phyloP scores from a whole-genome alignment of 2,888 invertebrate species.

The Poecilus cupreus region DNA sequence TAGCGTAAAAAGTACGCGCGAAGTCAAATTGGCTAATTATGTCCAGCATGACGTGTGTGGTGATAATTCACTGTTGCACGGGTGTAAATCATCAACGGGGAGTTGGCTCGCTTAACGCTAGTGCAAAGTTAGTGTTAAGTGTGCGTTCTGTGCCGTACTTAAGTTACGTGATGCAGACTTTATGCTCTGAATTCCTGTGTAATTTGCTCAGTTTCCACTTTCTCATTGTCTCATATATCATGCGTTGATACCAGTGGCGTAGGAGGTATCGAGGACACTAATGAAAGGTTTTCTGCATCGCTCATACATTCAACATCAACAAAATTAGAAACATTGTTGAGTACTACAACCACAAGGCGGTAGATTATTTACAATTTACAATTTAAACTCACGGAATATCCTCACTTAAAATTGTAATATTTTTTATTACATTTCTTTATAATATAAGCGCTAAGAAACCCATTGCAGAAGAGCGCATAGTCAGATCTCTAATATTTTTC shows the following conservation, averaged over 20 bases:
- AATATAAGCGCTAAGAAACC: too few species aligned
- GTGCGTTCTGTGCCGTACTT: background rate
- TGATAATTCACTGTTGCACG: slow-evolving; percentile 30
- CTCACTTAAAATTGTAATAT: too few species aligned
- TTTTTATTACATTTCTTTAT: too few species aligned
- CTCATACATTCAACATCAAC: too few species aligned
- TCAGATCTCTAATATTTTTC: too few species aligned
- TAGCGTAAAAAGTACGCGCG: background rate
- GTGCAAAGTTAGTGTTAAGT: slow-evolving; percentile 20
- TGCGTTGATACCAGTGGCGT: background rate
- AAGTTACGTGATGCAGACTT: slow-evolving; percentile 48
- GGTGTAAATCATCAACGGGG: slow-evolving; percentile 41
- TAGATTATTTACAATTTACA: too few species aligned
- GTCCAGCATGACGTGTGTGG: slow-evolving; percentile 5
- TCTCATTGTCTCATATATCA: slow-evolving; percentile 35
- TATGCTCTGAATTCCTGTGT: slow-evolving; percentile 51
- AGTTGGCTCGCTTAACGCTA: background rate
- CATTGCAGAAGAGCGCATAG: too few species aligned
- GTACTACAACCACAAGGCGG: too few species aligned
- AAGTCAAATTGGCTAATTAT: slow-evolving; percentile 23
- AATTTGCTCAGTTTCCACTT: slow-evolving; percentile 56
- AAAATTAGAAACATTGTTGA: too few species aligned
- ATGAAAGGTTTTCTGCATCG: background rate
- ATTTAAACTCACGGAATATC: too few species aligned
- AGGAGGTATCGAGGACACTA: slow-evolving; percentile 13